A percentile compares a stretch with the other conserved stretches of the same genome.
Evolutionary conservation across 2,113 vertebrate genomes (phyloP).

Genomic region (Oreochromis niloticus): DNA sequence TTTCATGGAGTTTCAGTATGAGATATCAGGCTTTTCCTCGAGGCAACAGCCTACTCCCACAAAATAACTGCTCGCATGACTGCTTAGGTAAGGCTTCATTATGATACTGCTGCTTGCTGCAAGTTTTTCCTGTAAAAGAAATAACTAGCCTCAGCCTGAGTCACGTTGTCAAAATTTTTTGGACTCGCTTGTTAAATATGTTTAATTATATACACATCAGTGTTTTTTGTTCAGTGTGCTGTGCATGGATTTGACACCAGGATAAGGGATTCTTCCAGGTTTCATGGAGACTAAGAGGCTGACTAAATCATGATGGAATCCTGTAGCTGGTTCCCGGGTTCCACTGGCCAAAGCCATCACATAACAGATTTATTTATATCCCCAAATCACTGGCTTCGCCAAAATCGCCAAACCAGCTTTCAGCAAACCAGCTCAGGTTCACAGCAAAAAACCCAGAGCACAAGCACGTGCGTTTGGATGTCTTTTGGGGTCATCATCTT

Average conservation of each 20-base stretch:
- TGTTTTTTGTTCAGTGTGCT: not conserved
- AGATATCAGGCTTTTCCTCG: not conserved
- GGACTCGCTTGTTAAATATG: not conserved
- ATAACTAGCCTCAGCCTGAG: not conserved
- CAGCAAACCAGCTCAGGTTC: not conserved
- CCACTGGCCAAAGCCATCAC: not conserved
- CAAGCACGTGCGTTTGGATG: not conserved
- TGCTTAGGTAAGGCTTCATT: not conserved
- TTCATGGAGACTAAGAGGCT: not conserved
- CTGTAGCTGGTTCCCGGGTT: not conserved
- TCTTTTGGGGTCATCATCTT: not conserved
- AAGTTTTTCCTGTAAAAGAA: not conserved
- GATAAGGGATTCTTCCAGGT: not conserved
- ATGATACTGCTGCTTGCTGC: not conserved
- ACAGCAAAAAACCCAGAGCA: not conserved
- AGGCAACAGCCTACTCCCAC: not conserved
- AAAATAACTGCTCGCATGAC: not conserved
- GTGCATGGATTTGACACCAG: not conserved
- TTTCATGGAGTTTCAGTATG: not conserved
- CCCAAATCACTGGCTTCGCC: not conserved
- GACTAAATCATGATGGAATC: not conserved
- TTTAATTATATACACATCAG: not conserved
- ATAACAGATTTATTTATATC: conserved; percentile 40
- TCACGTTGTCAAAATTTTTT: not conserved
- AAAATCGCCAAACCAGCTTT: conserved; percentile 34